Evolutionary conservation across 2,797 vertebrate genomes (phyloP).

Genomic region (Apogon hyalosoma): DNA sequence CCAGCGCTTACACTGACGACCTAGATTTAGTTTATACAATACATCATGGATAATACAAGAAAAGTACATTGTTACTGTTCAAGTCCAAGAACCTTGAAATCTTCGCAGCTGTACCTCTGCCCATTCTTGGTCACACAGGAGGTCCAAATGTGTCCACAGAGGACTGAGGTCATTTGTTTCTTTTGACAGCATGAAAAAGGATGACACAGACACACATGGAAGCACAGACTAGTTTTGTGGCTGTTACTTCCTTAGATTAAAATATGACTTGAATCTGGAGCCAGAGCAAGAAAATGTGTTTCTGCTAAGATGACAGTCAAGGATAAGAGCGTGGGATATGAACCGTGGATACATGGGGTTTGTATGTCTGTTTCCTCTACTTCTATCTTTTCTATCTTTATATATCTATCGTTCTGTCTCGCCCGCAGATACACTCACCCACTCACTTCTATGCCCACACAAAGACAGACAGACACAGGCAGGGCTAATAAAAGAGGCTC

Average conservation of each 20-base stretch:
- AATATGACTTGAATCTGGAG: slow-evolving; percentile 2
- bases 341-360: no score
- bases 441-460: slow-evolving; percentile 32
- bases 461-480: slow-evolving; percentile 60
- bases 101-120: slow-evolving; percentile 34
- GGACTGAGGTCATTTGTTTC: slow-evolving; percentile 69
- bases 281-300: slow-evolving; percentile 13
- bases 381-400: slow-evolving; percentile 35
- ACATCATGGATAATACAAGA: not conserved
- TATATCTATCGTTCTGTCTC: no score
- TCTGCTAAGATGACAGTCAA: slow-evolving; percentile 4
- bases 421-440: slow-evolving; percentile 16
- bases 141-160: slow-evolving; percentile 43
- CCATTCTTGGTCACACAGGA: slow-evolving; percentile 64
- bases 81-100: slow-evolving; percentile 2
- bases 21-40: not conserved
- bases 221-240: slow-evolving; percentile 19
- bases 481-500: slow-evolving; percentile 74
- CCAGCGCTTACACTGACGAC: not conserved
- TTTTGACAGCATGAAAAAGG: slow-evolving; percentile 55
- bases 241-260: slow-evolving; percentile 2
- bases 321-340: slow-evolving; percentile 14
- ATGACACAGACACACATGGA: slow-evolving; percentile 41
- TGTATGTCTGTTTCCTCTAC: slow-evolving; percentile 27
- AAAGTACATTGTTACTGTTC: not conserved